Evolutionary conservation across 2,113 vertebrate species (phyloP), one percentile per base, ranked within the genome.

Genomic region (Acrocephalus arundinaceus): DNA sequence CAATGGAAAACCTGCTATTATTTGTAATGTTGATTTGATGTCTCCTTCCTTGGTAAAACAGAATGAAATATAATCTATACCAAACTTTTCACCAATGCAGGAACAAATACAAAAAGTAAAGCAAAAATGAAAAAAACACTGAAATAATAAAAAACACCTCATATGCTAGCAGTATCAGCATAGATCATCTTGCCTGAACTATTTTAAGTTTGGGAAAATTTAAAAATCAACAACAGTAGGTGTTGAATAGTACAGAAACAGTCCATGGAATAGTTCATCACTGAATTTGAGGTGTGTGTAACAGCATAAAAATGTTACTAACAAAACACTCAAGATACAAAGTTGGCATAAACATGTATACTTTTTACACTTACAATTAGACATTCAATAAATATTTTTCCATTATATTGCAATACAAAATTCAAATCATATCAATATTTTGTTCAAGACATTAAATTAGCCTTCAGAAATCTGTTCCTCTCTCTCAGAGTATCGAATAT

Each of bases 121-220:
- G 14, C 2, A 21, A 59, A 35, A 91, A 11, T 0, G 7, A 1
- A 63, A 72, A 67, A 20, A 28, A 23, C 0, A 13, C 13, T 20
- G 15, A 88, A 70, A 52, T 41, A 70, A 39, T 33, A 2, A 15
- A 41, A 72, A 43, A 35, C 3, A 0, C 5, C 9, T 65, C 12
- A 59, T 46, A 33, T 11, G 8, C 12, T 45, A 62, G 66, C 14
- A 61, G 22, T 33, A 61, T 11, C 35, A 49, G 37, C 18, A 18
- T 24, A 14, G 78, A 13, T 57, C 43, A 55, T 59, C 41, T 75
- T 67, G 9, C 27, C 33, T 13, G 43, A 61, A 84, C 25, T 51
- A 52, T 28, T 83, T 1, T 10, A 65, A 39, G 22, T 37, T 58
- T 76, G 13, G 16, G 19, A 74, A 77, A 84, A 61, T 17, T 39